Evolutionary conservation across 2,888 invertebrate genomes (phyloP).

Genomic region (Hermaeophaga mercurialis): DNA sequence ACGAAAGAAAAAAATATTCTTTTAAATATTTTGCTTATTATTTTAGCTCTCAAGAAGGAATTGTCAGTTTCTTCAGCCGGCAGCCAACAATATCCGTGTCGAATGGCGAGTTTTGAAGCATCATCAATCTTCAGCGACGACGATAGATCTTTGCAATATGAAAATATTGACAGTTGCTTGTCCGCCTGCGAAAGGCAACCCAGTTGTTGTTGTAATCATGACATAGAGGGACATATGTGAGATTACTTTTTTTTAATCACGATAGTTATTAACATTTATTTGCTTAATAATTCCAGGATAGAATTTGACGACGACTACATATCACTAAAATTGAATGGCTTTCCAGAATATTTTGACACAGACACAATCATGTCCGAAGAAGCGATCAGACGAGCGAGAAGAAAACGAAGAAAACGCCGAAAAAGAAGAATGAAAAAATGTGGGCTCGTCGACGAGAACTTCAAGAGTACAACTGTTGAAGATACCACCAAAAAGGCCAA

Average conservation of each 20-base stretch:
- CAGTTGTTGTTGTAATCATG: slow-evolving; percentile 39
- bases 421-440: slow-evolving; percentile 49
- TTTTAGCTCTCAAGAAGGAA: slow-evolving; percentile 55
- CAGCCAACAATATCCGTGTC: slow-evolving; percentile 35
- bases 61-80: slow-evolving; percentile 40
- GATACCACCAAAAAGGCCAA: slow-evolving; percentile 83
- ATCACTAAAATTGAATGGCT: slow-evolving; percentile 59
- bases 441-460: slow-evolving; percentile 39
- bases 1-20: too few relatives aligned
- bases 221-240: slow-evolving; percentile 39
- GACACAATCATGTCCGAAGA: slow-evolving; percentile 48
- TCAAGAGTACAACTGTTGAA: slow-evolving; percentile 67
- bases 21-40: too few relatives aligned
- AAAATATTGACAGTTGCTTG: slow-evolving; percentile 36
- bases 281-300: too few relatives aligned
- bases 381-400: slow-evolving; percentile 49
- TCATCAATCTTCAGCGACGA: slow-evolving; percentile 37
- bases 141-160: slow-evolving; percentile 30
- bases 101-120: slow-evolving; percentile 31
- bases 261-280: background rate
- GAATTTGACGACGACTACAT: slow-evolving; percentile 61
- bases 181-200: slow-evolving; percentile 28
- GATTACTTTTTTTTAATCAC: too few relatives aligned
- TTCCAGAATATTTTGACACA: slow-evolving; percentile 52
- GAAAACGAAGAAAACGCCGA: slow-evolving; percentile 54